These are phyloP conservation scores for Drosophila baimaii DNA, from an alignment of 1,140 invertebrate genomes.

Conservation along the genomic window DNA sequence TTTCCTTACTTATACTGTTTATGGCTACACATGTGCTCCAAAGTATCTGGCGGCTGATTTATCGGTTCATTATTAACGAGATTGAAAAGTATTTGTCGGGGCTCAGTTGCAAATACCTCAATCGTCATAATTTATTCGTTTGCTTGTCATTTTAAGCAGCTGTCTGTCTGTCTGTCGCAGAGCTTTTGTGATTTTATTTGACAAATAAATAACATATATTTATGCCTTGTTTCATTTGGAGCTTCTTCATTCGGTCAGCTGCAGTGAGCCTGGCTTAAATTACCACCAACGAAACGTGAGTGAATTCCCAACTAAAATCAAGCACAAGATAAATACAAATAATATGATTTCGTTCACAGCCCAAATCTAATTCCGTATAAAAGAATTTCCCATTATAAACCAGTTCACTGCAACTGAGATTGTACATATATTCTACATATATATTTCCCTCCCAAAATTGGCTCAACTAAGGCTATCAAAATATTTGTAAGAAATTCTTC, in stretches of 20 bases:
- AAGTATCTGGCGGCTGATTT: conserved; percentile 19
- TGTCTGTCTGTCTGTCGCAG: conserved; percentile 4
- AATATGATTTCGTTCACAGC: conserved; percentile 34
- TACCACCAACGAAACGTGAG: conserved; percentile 3
- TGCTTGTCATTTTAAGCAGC: conserved; percentile 26
- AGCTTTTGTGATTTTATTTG: conserved; percentile 17
- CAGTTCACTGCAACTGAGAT: conserved; percentile 38
- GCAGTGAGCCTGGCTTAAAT: conserved; percentile 19
- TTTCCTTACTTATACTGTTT: conserved; percentile 9
- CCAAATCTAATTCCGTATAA: conserved; percentile 25
- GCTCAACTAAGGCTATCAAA: conserved; percentile 22
- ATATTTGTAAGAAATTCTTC: conserved; percentile 8
- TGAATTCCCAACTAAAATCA: conserved; percentile 2
- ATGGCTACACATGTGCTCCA: not conserved
- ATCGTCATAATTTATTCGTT: conserved; percentile 55
- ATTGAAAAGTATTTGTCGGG: conserved; percentile 76
- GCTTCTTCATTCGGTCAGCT: conserved; percentile 7
- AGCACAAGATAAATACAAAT: conserved; percentile 9
- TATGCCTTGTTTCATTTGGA: conserved; percentile 37
- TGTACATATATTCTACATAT: not conserved
- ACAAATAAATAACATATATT: conserved; percentile 14
- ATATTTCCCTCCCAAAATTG: conserved; percentile 2
- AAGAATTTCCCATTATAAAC: conserved; percentile 12
- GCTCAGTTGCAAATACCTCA: conserved; percentile 73
- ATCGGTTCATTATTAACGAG: conserved; percentile 56